Evolutionary conservation across 2,797 vertebrate genomes (phyloP).

Genomic region (Neostethus bicornis): DNA sequence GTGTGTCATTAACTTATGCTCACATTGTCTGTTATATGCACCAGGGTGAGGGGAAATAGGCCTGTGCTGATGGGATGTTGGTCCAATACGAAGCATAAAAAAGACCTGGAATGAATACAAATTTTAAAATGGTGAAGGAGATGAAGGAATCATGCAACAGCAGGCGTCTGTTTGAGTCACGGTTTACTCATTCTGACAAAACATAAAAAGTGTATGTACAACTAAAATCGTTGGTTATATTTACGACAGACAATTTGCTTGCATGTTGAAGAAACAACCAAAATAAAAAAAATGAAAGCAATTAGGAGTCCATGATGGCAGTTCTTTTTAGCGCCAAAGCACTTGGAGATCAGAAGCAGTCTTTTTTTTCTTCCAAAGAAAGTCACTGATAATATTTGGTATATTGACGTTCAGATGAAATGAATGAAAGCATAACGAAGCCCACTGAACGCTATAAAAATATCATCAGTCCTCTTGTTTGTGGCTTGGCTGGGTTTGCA

Average conservation of each 20-base stretch:
- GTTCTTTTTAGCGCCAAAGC: slow-evolving; percentile 52
- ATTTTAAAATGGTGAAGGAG: slow-evolving; percentile 9
- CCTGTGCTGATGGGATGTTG: slow-evolving; percentile 56
- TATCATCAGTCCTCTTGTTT: slow-evolving; percentile 66
- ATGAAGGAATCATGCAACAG: slow-evolving; percentile 80
- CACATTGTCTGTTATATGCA: slow-evolving; percentile 39
- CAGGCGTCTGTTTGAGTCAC: slow-evolving; percentile 79
- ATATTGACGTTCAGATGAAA: slow-evolving; percentile 77
- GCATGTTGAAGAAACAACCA: slow-evolving; percentile 76
- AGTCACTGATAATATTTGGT: slow-evolving; percentile 79
- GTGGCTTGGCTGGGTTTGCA: slow-evolving; percentile 57
- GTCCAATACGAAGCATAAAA: slow-evolving; percentile 59
- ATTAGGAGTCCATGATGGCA: slow-evolving; percentile 62
- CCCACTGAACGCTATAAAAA: slow-evolving; percentile 56
- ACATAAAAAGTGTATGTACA: slow-evolving; percentile 99
- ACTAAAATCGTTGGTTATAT: slow-evolving; percentile 98
- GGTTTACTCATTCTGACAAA: slow-evolving; percentile 99
- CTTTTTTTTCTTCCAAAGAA: slow-evolving; percentile 61
- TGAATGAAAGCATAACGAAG: slow-evolving; percentile 74
- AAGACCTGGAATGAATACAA: slow-evolving; percentile 29
- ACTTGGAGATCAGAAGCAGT: slow-evolving; percentile 56
- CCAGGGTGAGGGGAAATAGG: slow-evolving; percentile 42
- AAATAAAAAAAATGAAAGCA: slow-evolving; percentile 50
- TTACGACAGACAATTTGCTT: slow-evolving; percentile 93
- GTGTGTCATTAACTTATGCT: slow-evolving; percentile 48